Evolutionary conservation across 2,113 vertebrate genomes (phyloP), one percentile per base, ranked within the genome.

Genomic region (Charina bottae): DNA sequence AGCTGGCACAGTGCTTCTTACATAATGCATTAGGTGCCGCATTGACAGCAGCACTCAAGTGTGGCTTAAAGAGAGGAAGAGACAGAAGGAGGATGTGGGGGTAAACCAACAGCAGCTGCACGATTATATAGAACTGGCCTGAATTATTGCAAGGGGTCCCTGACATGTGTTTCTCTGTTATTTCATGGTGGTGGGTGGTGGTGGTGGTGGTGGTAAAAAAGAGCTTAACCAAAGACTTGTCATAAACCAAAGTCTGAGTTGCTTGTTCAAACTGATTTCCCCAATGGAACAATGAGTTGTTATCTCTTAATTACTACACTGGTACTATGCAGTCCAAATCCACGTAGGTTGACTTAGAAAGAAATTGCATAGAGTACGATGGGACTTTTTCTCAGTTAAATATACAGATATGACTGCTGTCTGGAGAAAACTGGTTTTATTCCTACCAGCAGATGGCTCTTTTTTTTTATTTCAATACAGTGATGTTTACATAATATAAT

Each of bases 1-100:
- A 94, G 91, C 93, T 96, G 94, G 93, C 95, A 94, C 84, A 94
- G 46, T 96, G 93, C 88, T 90, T 91, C 19, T 89, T 96, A 91
- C 72, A 84, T 94, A 95, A 93, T 1, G 2, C 89, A 88, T 93
- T 54, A 59, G 37, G 33, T 94, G 78, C 95, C 90, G 92, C 92
- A 95, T 92, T 83, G 87, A 85, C 85, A 93, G 33, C 91, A 83
- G 28, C 91, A 83, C 72, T 90, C 85, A 54, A 46, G 72, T 83
- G 89, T 15, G 68, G 59, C 37, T 95, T 86, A 86, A 94, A 85
- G 90, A 64, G 33, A 68, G 88, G 87, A 59, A 55, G n/a, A 83
- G 83, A 93, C 46, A 90, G 92, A 54, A 93, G 93, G 83, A 92
- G 85, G 28, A 33, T 15, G 33, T 33, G 56, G 56, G 37, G 46